phyloP scores from a whole-genome alignment of 2,797 vertebrate species.

The Centroberyx gerrardi region DNA sequence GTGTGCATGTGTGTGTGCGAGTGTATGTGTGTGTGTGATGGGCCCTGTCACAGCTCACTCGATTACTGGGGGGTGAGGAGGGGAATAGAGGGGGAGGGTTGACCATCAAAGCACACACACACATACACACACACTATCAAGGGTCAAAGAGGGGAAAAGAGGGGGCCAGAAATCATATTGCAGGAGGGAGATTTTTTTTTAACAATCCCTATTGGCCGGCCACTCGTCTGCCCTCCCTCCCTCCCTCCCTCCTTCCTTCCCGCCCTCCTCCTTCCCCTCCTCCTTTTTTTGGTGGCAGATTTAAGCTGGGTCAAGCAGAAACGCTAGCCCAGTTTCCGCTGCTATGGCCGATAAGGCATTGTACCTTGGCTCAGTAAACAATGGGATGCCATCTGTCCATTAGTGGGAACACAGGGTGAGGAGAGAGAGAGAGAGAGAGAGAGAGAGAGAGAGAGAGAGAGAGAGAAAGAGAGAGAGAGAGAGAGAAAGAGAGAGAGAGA shows the following conservation, averaged over 20 bases:
- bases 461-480: too few relatives aligned
- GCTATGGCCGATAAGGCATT: conserved; percentile 85
- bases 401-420: conserved; percentile 78
- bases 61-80: conserved; percentile 74
- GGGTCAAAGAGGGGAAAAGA: conserved; percentile 70
- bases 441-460: conserved; percentile 30
- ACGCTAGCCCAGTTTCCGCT: conserved; percentile 84
- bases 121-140: conserved; percentile 46
- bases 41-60: conserved; percentile 83
- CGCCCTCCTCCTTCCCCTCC: conserved; percentile 52
- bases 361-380: conserved; percentile 87
- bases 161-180: conserved; percentile 69
- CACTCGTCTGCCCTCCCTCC: conserved; percentile 30
- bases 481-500: too few relatives aligned
- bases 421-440: conserved; percentile 45
- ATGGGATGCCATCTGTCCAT: conserved; percentile 86
- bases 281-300: conserved; percentile 78
- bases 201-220: conserved; percentile 51
- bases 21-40: conserved; percentile 60
- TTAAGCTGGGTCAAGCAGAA: conserved; percentile 86
- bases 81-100: conserved; percentile 54
- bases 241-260: conserved; percentile 36
- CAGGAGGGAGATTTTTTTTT: conserved; percentile 35
- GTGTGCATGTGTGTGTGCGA: conserved; percentile 46
- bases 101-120: conserved; percentile 54